phyloP scores from a whole-genome alignment of 2,888 invertebrate species.

The Noctua pronuba region DNA sequence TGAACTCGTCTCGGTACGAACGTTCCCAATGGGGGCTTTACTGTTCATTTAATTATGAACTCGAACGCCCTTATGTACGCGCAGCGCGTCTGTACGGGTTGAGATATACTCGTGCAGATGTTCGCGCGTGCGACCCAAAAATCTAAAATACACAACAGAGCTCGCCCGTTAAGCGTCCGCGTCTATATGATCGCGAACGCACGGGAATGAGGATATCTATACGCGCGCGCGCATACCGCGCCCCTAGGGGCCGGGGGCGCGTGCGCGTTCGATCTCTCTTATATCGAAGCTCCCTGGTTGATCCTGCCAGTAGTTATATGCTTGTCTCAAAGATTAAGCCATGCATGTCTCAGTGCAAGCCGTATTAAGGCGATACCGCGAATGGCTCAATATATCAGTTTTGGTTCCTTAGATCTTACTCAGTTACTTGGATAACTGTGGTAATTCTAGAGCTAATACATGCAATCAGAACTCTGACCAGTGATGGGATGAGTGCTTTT shows the following conservation, averaged over 20 bases:
- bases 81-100: slow-evolving; percentile 9
- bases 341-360: slow-evolving; percentile 92
- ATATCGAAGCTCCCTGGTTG: slow-evolving; percentile 77
- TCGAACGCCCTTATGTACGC: background rate
- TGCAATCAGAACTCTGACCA: slow-evolving; percentile 16
- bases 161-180: background rate
- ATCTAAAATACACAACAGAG: background rate
- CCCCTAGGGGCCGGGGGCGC: no score
- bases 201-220: background rate
- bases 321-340: slow-evolving; percentile 90
- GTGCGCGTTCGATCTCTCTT: background rate
- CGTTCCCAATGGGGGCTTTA: slow-evolving; percentile 2
- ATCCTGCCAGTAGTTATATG: slow-evolving; percentile 92
- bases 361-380: slow-evolving; percentile 76
- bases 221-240: no score
- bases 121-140: slow-evolving; percentile 8
- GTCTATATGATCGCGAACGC: background rate
- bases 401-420: slow-evolving; percentile 28
- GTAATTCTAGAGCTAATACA: slow-evolving; percentile 89
- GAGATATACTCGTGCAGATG: background rate
- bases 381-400: slow-evolving; percentile 91
- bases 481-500: slow-evolving; percentile 23
- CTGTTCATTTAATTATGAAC: background rate
- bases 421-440: slow-evolving; percentile 90
- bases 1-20: slow-evolving; percentile 42